Conservation (phyloP, 1,140 invertebrate genomes). For the Drosophila quadrilineata region DNA sequence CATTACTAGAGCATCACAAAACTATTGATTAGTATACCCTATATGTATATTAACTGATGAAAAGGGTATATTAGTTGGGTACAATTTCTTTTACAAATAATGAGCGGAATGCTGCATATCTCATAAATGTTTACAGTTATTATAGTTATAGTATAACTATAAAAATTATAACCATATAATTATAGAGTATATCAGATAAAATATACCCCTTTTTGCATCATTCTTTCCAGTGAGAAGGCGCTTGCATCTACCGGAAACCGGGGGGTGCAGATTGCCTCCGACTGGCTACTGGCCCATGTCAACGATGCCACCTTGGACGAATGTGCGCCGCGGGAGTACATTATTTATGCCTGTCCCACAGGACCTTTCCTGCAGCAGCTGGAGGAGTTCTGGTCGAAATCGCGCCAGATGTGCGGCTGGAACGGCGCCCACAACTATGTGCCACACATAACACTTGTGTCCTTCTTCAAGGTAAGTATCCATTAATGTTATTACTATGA, state of each 20-base stretch:
- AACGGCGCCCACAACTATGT: slow-evolving; percentile 94
- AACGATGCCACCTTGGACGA: slow-evolving; percentile 91
- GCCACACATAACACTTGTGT: slow-evolving; percentile 93
- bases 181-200: too few relatives aligned
- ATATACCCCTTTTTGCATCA: not conserved
- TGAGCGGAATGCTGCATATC: too few relatives aligned
- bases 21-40: too few relatives aligned
- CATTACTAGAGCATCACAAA: too few relatives aligned
- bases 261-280: slow-evolving; percentile 92
- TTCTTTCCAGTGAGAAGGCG: slow-evolving; percentile 88
- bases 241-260: slow-evolving; percentile 93
- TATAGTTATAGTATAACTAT: too few relatives aligned
- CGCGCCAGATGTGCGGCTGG: slow-evolving; percentile 88
- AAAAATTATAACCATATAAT: too few relatives aligned
- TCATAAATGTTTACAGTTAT: too few relatives aligned
- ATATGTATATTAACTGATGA: too few relatives aligned
- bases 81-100: too few relatives aligned
- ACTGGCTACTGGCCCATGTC: slow-evolving; percentile 94
- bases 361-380: slow-evolving; percentile 87
- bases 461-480: slow-evolving; percentile 90
- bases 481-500: not conserved
- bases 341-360: slow-evolving; percentile 92
- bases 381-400: slow-evolving; percentile 90
- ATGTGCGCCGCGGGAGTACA: slow-evolving; percentile 89
- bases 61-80: too few relatives aligned